Conservation (phyloP, 1,140 invertebrate genomes). For the Drosophila tani region DNA sequence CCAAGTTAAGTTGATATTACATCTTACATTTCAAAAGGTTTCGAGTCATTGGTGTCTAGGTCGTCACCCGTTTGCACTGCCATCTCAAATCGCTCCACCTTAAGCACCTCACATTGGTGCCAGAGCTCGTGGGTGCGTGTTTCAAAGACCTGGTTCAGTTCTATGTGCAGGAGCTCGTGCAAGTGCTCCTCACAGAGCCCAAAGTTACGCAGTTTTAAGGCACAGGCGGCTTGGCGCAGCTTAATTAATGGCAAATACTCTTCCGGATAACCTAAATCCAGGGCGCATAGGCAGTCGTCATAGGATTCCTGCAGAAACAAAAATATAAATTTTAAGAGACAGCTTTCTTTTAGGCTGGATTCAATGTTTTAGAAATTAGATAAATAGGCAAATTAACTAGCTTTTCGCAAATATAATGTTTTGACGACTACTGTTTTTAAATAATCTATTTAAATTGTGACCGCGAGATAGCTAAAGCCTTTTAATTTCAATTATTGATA, state of each 20-base stretch:
- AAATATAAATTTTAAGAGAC: neutral
- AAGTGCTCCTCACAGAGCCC: constrained; percentile 68
- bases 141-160: constrained; percentile 73
- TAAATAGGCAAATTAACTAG: too few relatives aligned
- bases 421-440: too few relatives aligned
- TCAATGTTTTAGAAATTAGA: neutral
- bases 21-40: constrained; percentile 70
- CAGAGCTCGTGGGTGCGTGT: constrained; percentile 67
- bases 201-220: constrained; percentile 77
- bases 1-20: neutral
- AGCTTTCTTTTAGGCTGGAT: too few relatives aligned
- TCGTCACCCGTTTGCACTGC: constrained; percentile 68
- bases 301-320: constrained; percentile 56
- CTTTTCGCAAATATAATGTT: too few relatives aligned
- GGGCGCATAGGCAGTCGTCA: constrained; percentile 68
- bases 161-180: constrained; percentile 69
- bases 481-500: too few relatives aligned
- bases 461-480: too few relatives aligned
- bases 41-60: constrained; percentile 54
- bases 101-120: constrained; percentile 70
- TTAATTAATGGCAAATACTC: constrained; percentile 71
- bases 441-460: neutral
- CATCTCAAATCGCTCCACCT: constrained; percentile 70
- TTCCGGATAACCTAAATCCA: constrained; percentile 71
- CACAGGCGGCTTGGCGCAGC: constrained; percentile 76